These are phyloP conservation scores for Oryzias celebensis DNA, from an alignment of 2,113 vertebrate species.

Conservation along the genomic window DNA sequence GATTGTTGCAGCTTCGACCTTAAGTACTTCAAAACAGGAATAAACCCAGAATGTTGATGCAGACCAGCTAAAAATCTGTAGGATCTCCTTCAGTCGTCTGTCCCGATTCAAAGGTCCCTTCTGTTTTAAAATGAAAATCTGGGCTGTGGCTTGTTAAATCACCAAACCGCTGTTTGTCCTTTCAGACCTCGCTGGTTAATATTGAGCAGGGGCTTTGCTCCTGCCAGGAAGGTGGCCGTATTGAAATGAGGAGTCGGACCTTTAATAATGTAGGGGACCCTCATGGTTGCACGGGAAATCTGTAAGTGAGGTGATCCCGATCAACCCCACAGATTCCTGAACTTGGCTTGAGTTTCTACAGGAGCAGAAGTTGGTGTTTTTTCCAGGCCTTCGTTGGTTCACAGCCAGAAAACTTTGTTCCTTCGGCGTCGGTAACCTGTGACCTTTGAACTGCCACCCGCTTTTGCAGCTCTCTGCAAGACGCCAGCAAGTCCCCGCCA, in stretches of 20 bases:
- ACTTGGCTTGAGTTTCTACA: neutral
- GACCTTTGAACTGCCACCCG: neutral
- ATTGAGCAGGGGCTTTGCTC: constrained; percentile 60
- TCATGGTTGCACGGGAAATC: constrained; percentile 1
- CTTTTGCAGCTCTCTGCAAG: neutral
- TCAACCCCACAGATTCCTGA: neutral
- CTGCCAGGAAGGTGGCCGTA: constrained; percentile 53
- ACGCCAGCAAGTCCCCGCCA: neutral
- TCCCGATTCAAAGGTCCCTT: too few species aligned
- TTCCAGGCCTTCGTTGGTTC: too few species aligned
- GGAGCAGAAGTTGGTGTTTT: neutral
- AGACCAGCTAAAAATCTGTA: too few species aligned
- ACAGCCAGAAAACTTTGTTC: too few species aligned
- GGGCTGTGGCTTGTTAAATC: constrained; percentile 7
- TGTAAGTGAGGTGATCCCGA: constrained; percentile 2
- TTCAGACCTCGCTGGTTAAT: constrained; percentile 60
- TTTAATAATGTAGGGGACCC: constrained; percentile 73
- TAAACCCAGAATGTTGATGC: too few species aligned
- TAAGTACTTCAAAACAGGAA: too few species aligned
- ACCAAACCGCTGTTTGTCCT: constrained; percentile 13
- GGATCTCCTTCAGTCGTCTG: too few species aligned
- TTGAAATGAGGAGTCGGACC: constrained; percentile 64
- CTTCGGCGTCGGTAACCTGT: neutral
- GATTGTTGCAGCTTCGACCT: too few species aligned
- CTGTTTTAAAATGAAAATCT: neutral